Percentiles rank a stretch among this genome's conserved stretches.
phyloP scores from a whole-genome alignment of 2,888 invertebrate genomes.

The Formica aserva region DNA sequence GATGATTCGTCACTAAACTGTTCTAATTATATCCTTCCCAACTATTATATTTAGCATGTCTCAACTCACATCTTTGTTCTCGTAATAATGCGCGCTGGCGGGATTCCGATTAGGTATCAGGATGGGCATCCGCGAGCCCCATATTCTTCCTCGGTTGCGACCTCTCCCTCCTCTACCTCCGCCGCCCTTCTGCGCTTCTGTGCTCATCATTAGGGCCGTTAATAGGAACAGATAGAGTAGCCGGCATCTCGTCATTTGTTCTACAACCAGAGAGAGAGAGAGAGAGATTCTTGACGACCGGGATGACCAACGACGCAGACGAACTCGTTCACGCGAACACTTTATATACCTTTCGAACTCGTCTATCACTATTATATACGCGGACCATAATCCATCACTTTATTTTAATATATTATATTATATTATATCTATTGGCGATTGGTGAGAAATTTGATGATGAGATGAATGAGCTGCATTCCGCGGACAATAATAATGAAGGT shows the following conservation, averaged over 20 bases:
- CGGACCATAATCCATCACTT: background rate
- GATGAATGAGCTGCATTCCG: slow-evolving; percentile 1
- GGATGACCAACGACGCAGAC: background rate
- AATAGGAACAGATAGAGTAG: slow-evolving; percentile 64
- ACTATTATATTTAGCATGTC: background rate
- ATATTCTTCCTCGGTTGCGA: slow-evolving; percentile 86
- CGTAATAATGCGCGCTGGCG: slow-evolving; percentile 88
- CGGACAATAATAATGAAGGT: background rate
- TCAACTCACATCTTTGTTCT: slow-evolving; percentile 89
- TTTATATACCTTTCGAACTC: slow-evolving; percentile 19
- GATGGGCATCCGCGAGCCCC: slow-evolving; percentile 87
- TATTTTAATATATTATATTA: slow-evolving; percentile 12
- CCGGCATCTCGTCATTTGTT: slow-evolving; percentile 74
- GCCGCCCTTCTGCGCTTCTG: slow-evolving; percentile 78
- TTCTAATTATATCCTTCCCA: background rate
- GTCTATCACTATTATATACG: slow-evolving; percentile 8
- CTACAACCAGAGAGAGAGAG: slow-evolving; percentile 50
- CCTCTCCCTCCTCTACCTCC: slow-evolving; percentile 79
- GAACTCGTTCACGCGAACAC: slow-evolving; percentile 13
- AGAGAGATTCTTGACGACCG: slow-evolving; percentile 4
- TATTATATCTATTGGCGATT: slow-evolving; percentile 26
- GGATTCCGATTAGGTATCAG: slow-evolving; percentile 88
- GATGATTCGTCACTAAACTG: background rate
- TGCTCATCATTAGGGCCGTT: slow-evolving; percentile 56
- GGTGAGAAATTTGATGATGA: slow-evolving; percentile 40